These are phyloP conservation scores for Drosophila gaucha DNA, from an alignment of 2,888 invertebrate genomes.

Conservation along the genomic window DNA sequence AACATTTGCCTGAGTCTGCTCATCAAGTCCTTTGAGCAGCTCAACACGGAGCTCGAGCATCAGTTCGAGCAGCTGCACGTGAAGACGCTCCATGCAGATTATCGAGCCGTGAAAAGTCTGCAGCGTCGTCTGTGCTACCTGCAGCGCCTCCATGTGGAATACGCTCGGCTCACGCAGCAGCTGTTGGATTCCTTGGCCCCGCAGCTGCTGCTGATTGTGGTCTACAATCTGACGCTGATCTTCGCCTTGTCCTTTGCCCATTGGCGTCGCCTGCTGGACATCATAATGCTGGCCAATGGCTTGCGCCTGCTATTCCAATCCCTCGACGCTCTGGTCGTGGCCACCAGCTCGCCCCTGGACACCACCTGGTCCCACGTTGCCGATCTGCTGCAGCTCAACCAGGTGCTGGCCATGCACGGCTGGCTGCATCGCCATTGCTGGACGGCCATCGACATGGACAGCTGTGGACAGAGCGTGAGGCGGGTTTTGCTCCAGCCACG, in stretches of 20 bases:
- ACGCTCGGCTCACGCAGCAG: constrained; percentile 38
- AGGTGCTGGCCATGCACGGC: constrained; percentile 44
- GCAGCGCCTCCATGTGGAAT: constrained; percentile 45
- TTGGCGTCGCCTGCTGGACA: constrained; percentile 40
- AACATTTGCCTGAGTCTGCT: constrained; percentile 40
- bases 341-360: constrained; percentile 23
- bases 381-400: constrained; percentile 42
- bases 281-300: constrained; percentile 36
- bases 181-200: constrained; percentile 40
- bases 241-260: constrained; percentile 43
- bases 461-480: constrained; percentile 26
- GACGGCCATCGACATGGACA: constrained; percentile 11
- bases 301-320: constrained; percentile 45
- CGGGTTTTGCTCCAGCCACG: constrained; percentile 27
- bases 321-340: constrained; percentile 37
- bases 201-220: constrained; percentile 47
- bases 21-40: constrained; percentile 46
- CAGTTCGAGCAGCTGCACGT: constrained; percentile 27
- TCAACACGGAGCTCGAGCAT: constrained; percentile 32
- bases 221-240: constrained; percentile 49
- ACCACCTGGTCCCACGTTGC: constrained; percentile 46
- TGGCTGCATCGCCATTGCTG: constrained; percentile 37
- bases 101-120: constrained; percentile 17
- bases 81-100: constrained; percentile 36
- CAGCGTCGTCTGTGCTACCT: constrained; percentile 23